phyloP scores from a whole-genome alignment of 1,140 invertebrate species.

The Drosophila mojavensis region DNA sequence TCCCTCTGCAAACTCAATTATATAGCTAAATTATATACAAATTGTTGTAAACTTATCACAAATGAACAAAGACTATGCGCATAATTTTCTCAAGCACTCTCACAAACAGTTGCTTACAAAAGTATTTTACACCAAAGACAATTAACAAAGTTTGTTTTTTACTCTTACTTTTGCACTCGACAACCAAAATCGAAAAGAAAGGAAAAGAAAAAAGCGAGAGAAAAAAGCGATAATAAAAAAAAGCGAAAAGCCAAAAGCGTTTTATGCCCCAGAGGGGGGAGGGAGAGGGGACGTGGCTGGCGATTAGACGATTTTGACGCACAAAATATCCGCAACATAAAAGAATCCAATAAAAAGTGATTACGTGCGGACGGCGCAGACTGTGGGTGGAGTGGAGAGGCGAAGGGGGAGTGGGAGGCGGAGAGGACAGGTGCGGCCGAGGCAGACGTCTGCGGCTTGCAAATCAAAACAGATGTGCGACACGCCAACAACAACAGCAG shows the following conservation, averaged over 20 bases:
- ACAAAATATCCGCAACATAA: conserved; percentile 51
- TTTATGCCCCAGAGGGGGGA: conserved; percentile 45
- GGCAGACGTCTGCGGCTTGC: conserved; percentile 13
- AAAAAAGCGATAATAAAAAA: conserved; percentile 3
- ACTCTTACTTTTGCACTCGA: conserved; percentile 55
- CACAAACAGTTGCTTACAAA: conserved; percentile 22
- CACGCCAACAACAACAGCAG: conserved; percentile 28
- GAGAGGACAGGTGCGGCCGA: neutral
- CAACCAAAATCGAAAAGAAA: neutral
- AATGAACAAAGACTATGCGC: neutral
- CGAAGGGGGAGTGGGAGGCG: neutral
- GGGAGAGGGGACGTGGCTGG: conserved; percentile 10
- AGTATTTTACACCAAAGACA: conserved; percentile 14
- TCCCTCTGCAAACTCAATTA: too few species aligned
- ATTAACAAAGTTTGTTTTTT: conserved; percentile 31
- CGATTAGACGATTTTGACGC: conserved; percentile 74
- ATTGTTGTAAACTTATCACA: neutral
- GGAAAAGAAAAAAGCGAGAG: neutral
- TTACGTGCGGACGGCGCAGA: conserved; percentile 41
- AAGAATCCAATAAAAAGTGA: conserved; percentile 73
- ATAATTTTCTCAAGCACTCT: neutral
- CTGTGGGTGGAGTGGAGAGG: neutral
- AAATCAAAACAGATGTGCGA: conserved; percentile 75
- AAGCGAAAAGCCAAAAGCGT: conserved; percentile 50
- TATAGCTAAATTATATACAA: too few species aligned